Conservation (phyloP, 2,113 vertebrate genomes). For the Dunckerocampus dactyliophorus region DNA sequence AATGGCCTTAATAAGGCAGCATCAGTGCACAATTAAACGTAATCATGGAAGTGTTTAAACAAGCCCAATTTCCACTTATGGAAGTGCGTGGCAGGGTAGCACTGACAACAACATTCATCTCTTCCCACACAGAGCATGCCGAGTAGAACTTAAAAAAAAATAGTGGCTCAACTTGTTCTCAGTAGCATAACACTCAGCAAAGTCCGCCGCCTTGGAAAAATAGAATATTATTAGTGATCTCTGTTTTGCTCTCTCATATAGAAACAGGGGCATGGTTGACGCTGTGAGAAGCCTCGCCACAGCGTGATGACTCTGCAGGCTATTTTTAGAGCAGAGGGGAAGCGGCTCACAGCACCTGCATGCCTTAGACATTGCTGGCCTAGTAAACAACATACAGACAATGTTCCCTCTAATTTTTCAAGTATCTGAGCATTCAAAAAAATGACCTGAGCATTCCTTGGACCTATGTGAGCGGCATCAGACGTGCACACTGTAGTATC, state of each 20-base stretch:
- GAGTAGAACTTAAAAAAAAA: conserved; percentile 58
- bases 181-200: conserved; percentile 20
- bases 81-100: conserved; percentile 9
- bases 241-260: conserved; percentile 38
- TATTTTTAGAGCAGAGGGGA: conserved; percentile 48
- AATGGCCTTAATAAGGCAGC: conserved; percentile 35
- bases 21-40: conserved; percentile 5
- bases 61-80: conserved; percentile 17
- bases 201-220: conserved; percentile 45
- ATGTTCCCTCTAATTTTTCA: no score
- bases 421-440: no score
- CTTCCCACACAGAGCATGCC: conserved; percentile 28
- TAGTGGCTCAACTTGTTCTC: conserved; percentile 51
- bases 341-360: conserved; percentile 20
- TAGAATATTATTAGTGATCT: conserved; percentile 47
- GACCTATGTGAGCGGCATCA: no score
- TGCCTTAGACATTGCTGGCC: conserved; percentile 27
- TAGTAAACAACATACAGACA: conserved; percentile 4
- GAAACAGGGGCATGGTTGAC: conserved; percentile 20
- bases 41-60: conserved; percentile 22
- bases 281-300: conserved; percentile 17
- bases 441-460: no score
- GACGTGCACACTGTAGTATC: no score
- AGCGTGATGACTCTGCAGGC: conserved; percentile 25
- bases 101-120: conserved; percentile 45